phyloP scores from a whole-genome alignment of 2,113 vertebrate genomes.

The Cheirogaleus medius region DNA sequence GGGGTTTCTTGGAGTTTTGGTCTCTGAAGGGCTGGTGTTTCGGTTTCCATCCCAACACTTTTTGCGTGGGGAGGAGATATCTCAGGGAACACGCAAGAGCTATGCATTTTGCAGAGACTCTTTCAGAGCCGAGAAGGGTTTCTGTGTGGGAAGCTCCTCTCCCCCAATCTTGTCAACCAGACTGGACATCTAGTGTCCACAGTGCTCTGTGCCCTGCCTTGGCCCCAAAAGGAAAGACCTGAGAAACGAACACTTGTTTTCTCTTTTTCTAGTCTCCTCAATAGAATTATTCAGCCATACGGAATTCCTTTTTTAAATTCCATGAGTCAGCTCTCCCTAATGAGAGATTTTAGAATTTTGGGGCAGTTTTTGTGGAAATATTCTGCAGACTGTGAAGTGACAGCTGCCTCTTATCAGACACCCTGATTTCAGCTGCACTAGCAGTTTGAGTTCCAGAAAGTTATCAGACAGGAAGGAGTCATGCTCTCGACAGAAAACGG shows the following conservation, averaged over 20 bases:
- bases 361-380: conserved; percentile 13
- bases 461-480: not conserved
- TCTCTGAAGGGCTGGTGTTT: not conserved
- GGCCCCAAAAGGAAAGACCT: not conserved
- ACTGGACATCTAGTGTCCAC: no score
- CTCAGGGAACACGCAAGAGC: not conserved
- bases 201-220: not conserved
- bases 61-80: not conserved
- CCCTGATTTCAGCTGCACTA: conserved; percentile 5
- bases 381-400: not conserved
- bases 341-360: conserved; percentile 26
- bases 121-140: not conserved
- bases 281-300: not conserved
- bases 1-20: not conserved
- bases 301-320: conserved; percentile 39
- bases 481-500: not conserved
- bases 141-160: not conserved
- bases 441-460: not conserved
- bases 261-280: conserved; percentile 12
- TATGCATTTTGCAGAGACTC: not conserved
- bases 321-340: conserved; percentile 55
- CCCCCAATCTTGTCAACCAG: not conserved
- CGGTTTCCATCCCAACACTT: not conserved
- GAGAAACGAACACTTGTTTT: not conserved
- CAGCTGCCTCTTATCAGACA: conserved; percentile 58